Evolutionary conservation across 2,888 invertebrate species (phyloP).

Genomic region (Macrophya alboannulata): DNA sequence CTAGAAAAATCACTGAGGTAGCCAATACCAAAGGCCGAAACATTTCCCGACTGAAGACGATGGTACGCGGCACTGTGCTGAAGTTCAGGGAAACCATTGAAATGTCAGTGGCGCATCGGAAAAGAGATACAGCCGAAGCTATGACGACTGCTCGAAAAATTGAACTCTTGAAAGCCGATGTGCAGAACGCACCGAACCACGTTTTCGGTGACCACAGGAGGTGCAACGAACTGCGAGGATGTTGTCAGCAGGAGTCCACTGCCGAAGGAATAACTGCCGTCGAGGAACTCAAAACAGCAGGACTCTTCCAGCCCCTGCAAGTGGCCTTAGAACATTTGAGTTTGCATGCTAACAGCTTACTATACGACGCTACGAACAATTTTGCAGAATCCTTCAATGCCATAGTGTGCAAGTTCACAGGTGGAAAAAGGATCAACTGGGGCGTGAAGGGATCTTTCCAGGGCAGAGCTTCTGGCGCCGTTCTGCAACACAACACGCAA

Average conservation of each 20-base stretch:
- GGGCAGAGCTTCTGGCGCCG: slow-evolving; percentile 52
- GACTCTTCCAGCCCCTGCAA: too few species aligned
- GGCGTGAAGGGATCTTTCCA: slow-evolving; percentile 34
- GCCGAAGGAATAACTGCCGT: too few species aligned
- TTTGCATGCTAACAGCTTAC: not conserved
- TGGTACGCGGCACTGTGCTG: too few species aligned
- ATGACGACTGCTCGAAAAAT: not conserved
- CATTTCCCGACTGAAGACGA: too few species aligned
- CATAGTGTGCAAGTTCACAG: slow-evolving; percentile 47
- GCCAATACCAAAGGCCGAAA: too few species aligned
- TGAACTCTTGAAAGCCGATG: not conserved
- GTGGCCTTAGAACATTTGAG: too few species aligned
- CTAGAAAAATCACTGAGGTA: too few species aligned
- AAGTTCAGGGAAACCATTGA: slow-evolving; percentile 40
- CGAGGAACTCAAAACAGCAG: too few species aligned
- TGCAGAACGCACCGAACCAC: not conserved
- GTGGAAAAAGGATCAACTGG: slow-evolving; percentile 51
- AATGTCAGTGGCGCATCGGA: not conserved
- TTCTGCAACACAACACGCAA: slow-evolving; percentile 69
- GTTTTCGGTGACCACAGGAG: not conserved
- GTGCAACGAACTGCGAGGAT: slow-evolving; percentile 25
- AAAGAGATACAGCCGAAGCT: not conserved
- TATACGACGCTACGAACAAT: slow-evolving; percentile 51
- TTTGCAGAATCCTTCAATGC: slow-evolving; percentile 54
- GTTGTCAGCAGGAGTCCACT: too few species aligned